phyloP scores from a whole-genome alignment of 1,140 invertebrate species.

The Apis cerana region DNA sequence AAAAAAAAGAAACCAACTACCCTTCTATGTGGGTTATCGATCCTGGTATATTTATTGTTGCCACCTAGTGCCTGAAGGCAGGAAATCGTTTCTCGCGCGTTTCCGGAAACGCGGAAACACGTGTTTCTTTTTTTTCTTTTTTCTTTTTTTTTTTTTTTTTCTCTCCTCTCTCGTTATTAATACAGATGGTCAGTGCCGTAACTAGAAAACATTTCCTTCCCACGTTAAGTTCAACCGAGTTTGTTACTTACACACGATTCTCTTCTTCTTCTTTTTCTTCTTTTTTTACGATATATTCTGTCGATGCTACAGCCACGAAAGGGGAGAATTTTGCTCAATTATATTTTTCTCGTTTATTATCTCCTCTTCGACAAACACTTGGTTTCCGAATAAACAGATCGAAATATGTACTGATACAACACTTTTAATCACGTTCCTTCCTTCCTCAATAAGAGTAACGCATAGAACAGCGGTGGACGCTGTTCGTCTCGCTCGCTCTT shows the following conservation, averaged over 20 bases:
- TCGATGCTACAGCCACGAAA: too few relatives aligned
- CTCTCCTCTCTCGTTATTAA: neutral
- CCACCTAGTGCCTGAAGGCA: conserved; percentile 44
- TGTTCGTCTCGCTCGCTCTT: too few relatives aligned
- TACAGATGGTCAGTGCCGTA: conserved; percentile 21
- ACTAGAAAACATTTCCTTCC: conserved; percentile 20
- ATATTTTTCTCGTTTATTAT: too few relatives aligned
- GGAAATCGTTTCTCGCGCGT: conserved; percentile 21
- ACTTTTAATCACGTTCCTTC: too few relatives aligned
- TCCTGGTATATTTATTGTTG: conserved; percentile 37
- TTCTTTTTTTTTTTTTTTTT: conserved; percentile 9
- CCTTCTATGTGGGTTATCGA: conserved; percentile 27
- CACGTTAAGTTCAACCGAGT: neutral
- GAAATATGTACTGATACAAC: too few relatives aligned
- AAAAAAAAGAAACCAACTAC: neutral
- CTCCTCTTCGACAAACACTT: too few relatives aligned
- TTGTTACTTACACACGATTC: neutral
- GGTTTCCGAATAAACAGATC: too few relatives aligned
- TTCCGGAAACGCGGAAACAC: neutral
- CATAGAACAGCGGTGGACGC: too few relatives aligned
- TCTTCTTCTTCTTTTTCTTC: too few relatives aligned
- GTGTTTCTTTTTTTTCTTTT: neutral
- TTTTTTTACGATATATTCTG: too few relatives aligned
- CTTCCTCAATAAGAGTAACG: too few relatives aligned
- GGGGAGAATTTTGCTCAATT: too few relatives aligned